These are phyloP conservation scores for Sinonovacula constricta DNA, from an alignment of 1,140 invertebrate genomes.

Conservation along the genomic window DNA sequence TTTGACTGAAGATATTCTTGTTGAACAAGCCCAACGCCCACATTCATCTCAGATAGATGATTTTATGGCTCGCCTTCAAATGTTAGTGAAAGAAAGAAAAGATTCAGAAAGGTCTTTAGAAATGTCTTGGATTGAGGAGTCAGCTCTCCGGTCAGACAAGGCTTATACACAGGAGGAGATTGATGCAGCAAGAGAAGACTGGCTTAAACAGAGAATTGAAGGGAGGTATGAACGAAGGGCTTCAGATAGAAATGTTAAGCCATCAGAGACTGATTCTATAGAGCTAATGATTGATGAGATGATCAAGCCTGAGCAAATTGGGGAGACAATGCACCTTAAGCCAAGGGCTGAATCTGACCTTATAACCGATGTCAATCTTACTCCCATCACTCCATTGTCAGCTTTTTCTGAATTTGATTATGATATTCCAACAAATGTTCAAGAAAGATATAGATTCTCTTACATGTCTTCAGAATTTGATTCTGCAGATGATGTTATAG, in stretches of 20 bases:
- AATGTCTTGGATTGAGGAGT: conserved; percentile 25
- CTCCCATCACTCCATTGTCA: conserved; percentile 17
- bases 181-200: background rate
- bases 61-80: no score
- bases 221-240: background rate
- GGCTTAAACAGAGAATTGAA: background rate
- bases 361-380: conserved; percentile 5
- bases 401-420: conserved; percentile 9
- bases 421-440: conserved; percentile 17
- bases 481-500: conserved; percentile 19
- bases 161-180: no score
- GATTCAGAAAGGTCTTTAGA: no score
- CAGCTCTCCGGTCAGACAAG: no score
- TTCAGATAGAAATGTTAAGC: conserved; percentile 20
- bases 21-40: no score
- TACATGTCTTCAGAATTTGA: conserved; percentile 42
- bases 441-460: conserved; percentile 34
- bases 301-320: conserved; percentile 9
- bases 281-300: conserved; percentile 34
- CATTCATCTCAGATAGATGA: no score
- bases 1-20: no score
- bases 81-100: no score
- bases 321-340: background rate
- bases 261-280: conserved; percentile 41
- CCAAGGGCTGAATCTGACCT: background rate